Conservation (phyloP, 2,888 invertebrate genomes). For the Acrobasis suavella region DNA sequence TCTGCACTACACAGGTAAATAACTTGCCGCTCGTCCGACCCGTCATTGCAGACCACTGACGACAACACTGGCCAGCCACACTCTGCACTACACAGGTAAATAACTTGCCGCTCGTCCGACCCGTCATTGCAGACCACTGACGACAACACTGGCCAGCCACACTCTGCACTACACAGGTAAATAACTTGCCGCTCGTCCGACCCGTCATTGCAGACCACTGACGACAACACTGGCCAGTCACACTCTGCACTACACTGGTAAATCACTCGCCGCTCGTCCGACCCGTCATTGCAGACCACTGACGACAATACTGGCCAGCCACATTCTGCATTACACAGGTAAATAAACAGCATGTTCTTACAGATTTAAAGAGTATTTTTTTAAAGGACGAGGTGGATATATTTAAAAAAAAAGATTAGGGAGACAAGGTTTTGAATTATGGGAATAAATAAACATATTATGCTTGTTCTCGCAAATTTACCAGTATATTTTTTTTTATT, state of each 20-base stretch:
- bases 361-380: too few species aligned
- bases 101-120: conserved; percentile 55
- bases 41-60: conserved; percentile 48
- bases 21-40: conserved; percentile 50
- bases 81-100: conserved; percentile 28
- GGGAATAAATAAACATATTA: too few species aligned
- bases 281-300: conserved; percentile 45
- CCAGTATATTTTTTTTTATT: too few species aligned
- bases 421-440: too few species aligned
- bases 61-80: conserved; percentile 43
- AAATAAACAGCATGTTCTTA: too few species aligned
- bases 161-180: conserved; percentile 32
- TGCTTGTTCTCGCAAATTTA: too few species aligned
- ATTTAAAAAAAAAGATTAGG: too few species aligned
- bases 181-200: conserved; percentile 55
- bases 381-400: too few species aligned
- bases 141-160: conserved; percentile 42
- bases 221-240: conserved; percentile 43
- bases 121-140: conserved; percentile 48
- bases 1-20: conserved; percentile 28
- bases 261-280: conserved; percentile 52
- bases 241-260: conserved; percentile 36
- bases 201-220: conserved; percentile 45
- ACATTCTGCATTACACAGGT: conserved; percentile 36
- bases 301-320: conserved; percentile 47